Conservation (phyloP, 1,140 invertebrate species). For the Drosophila baimaii region DNA sequence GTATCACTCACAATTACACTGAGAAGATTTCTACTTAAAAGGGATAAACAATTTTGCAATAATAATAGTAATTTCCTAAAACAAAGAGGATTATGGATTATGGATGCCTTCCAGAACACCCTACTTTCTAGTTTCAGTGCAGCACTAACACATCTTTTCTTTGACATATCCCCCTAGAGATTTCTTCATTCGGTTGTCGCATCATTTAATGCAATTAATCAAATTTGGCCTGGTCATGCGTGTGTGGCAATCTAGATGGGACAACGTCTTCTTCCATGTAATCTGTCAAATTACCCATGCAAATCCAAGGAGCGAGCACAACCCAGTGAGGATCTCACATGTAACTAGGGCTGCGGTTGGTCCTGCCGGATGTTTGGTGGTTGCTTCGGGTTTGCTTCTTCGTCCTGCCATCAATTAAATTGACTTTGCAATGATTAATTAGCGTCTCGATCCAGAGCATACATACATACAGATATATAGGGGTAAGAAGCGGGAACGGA, state of each 20-base stretch:
- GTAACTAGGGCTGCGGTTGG: conserved; percentile 68
- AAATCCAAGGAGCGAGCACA: conserved; percentile 61
- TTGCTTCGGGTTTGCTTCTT: conserved; percentile 24
- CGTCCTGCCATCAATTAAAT: conserved; percentile 74
- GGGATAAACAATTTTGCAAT: neutral
- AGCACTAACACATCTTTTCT: neutral
- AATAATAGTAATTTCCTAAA: neutral
- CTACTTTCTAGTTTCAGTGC: neutral
- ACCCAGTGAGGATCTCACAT: conserved; percentile 41
- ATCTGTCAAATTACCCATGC: conserved; percentile 82
- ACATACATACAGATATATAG: neutral
- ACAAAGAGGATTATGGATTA: neutral
- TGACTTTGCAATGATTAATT: conserved; percentile 80
- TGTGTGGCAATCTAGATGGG: conserved; percentile 29
- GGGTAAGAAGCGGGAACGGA: conserved; percentile 1
- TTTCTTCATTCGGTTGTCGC: conserved; percentile 41
- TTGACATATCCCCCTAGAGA: neutral
- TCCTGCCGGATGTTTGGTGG: conserved; percentile 49
- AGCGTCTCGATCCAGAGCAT: conserved; percentile 58
- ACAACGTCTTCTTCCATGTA: conserved; percentile 50
- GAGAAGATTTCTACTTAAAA: neutral
- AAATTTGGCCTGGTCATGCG: conserved; percentile 30
- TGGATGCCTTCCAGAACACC: neutral
- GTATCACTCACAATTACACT: neutral
- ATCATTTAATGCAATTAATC: conserved; percentile 66